Evolutionary conservation across 2,888 invertebrate genomes (phyloP).

Genomic region (Clistopyga incitator): DNA sequence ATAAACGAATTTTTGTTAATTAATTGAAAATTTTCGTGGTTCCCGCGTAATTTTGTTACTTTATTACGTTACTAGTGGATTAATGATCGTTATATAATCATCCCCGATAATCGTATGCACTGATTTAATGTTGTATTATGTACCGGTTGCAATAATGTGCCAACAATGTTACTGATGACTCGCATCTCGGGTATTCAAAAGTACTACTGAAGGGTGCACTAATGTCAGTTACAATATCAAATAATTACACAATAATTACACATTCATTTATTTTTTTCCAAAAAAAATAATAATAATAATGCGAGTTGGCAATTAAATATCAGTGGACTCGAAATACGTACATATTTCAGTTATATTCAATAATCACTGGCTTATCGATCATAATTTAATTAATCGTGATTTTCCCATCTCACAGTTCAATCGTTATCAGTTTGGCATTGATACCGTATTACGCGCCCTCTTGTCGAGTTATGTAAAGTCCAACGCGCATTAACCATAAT

Average conservation of each 20-base stretch:
- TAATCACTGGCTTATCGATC: background rate
- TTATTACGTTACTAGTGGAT: background rate
- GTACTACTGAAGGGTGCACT: background rate
- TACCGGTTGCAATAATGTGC: background rate
- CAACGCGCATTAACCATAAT: background rate
- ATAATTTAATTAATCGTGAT: background rate
- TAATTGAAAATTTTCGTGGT: background rate
- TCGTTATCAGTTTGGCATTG: background rate
- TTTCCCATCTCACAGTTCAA: background rate
- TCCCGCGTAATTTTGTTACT: background rate
- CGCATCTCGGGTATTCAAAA: background rate
- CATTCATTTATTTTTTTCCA: too few species aligned
- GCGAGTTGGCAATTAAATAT: too few species aligned
- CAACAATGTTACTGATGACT: too few species aligned
- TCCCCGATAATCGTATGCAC: background rate
- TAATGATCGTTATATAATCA: background rate
- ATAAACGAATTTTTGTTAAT: slow-evolving; percentile 14
- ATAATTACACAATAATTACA: too few species aligned
- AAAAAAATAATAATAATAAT: too few species aligned
- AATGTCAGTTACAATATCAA: background rate
- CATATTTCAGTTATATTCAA: background rate
- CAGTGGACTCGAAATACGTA: background rate
- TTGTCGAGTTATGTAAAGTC: background rate
- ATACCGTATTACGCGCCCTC: background rate
- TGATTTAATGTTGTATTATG: background rate